These are phyloP conservation scores for Conus ventricosus DNA, from an alignment of 1,140 invertebrate genomes.

Conservation along the genomic window DNA sequence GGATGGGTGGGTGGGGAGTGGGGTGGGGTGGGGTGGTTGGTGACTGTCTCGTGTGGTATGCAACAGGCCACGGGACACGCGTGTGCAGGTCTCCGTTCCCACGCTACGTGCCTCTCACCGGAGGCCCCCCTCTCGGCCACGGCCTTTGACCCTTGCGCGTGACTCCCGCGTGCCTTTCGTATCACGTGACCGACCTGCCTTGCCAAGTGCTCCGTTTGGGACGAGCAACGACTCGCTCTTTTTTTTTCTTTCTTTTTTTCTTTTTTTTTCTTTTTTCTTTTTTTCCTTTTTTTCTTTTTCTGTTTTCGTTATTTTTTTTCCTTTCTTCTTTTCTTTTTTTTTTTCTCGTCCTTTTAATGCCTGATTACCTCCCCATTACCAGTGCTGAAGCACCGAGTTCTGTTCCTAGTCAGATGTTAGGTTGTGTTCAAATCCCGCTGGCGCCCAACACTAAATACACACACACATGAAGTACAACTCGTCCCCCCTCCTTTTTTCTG, in stretches of 20 bases:
- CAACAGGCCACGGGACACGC: background rate
- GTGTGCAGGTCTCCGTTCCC: background rate
- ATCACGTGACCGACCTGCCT: background rate
- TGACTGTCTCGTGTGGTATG: too few species aligned
- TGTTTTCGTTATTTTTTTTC: background rate
- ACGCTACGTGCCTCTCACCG: slow-evolving; percentile 13
- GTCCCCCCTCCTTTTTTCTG: too few species aligned
- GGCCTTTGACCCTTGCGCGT: background rate
- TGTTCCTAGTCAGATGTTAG: too few species aligned
- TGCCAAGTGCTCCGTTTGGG: background rate
- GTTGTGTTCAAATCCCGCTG: too few species aligned
- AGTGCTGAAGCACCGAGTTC: too few species aligned
- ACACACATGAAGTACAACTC: too few species aligned
- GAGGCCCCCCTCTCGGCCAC: slow-evolving; percentile 18
- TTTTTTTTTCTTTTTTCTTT: too few species aligned
- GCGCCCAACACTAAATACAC: too few species aligned
- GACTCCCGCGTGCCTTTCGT: slow-evolving; percentile 14
- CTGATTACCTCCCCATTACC: too few species aligned
- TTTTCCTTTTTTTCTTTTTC: background rate
- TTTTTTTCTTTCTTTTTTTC: too few species aligned
- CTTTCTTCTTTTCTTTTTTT: background rate
- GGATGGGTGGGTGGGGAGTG: too few species aligned
- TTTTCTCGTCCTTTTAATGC: background rate
- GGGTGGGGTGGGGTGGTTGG: too few species aligned
- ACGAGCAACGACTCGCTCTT: background rate